Percentiles rank a stretch among this genome's conserved stretches.
Conservation (phyloP, 2,113 vertebrate genomes). For the Gallinago jamesoni region DNA sequence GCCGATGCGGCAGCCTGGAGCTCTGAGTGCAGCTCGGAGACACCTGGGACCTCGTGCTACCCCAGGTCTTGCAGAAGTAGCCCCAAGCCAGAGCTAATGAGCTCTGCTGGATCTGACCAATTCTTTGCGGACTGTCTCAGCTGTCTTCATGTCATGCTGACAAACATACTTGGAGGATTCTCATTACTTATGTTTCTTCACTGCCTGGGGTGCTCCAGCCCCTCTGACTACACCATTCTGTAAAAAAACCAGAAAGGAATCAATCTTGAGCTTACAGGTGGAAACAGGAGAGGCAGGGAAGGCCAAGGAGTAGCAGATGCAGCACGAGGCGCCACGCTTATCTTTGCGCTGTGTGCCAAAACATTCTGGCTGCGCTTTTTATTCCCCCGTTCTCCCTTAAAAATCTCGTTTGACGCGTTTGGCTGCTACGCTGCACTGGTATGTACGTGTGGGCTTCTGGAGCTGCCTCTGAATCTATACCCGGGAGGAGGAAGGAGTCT, state of each 20-base stretch:
- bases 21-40: background rate
- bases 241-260: constrained; percentile 19
- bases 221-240: background rate
- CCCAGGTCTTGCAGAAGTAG: constrained; percentile 47
- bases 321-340: background rate
- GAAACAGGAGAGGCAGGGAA: background rate
- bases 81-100: constrained; percentile 65
- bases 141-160: constrained; percentile 51
- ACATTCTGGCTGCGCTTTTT: constrained; percentile 3
- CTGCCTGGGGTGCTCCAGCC: constrained; percentile 57
- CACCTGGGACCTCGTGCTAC: background rate
- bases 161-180: constrained; percentile 39
- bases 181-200: constrained; percentile 61
- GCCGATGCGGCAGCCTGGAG: background rate
- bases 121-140: constrained; percentile 47
- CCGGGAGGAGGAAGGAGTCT: constrained; percentile 45
- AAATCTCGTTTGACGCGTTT: constrained; percentile 16
- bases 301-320: background rate
- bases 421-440: background rate
- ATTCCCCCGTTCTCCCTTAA: constrained; percentile 35
- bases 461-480: constrained; percentile 52
- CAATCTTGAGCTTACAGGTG: constrained; percentile 37
- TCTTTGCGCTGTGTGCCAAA: background rate
- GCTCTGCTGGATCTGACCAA: constrained; percentile 51
- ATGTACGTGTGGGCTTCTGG: constrained; percentile 31